A percentile compares a stretch with the other conserved stretches of the same genome.
phyloP scores from a whole-genome alignment of 2,888 invertebrate genomes.

The Drosophila melanosoma region DNA sequence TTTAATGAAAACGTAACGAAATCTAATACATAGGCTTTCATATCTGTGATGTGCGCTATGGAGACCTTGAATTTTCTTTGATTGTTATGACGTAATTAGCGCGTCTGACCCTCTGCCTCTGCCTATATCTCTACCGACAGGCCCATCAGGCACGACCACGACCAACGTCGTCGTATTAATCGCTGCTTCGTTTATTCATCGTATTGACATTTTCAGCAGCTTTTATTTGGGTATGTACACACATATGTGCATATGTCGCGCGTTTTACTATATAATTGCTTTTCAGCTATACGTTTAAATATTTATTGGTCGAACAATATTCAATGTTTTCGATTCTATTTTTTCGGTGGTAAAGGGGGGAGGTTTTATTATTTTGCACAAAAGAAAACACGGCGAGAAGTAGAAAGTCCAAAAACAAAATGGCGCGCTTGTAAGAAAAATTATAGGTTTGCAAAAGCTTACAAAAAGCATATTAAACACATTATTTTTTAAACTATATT shows the following conservation, averaged over 20 bases:
- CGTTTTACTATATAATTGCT: slow-evolving; percentile 53
- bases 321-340: slow-evolving; percentile 16
- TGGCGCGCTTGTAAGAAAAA: slow-evolving; percentile 72
- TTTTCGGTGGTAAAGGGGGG: slow-evolving; percentile 16
- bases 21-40: slow-evolving; percentile 73
- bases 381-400: slow-evolving; percentile 68
- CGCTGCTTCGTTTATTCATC: slow-evolving; percentile 77
- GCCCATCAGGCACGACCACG: slow-evolving; percentile 52
- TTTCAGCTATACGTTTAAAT: slow-evolving; percentile 4
- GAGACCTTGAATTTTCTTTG: slow-evolving; percentile 84
- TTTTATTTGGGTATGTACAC: slow-evolving; percentile 61
- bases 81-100: slow-evolving; percentile 84
- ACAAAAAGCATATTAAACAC: slow-evolving; percentile 12
- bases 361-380: slow-evolving; percentile 63
- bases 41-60: slow-evolving; percentile 54
- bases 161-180: slow-evolving; percentile 72
- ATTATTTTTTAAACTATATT: slow-evolving; percentile 16
- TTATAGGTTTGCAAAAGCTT: slow-evolving; percentile 54
- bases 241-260: slow-evolving; percentile 59
- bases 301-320: slow-evolving; percentile 7
- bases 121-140: background rate
- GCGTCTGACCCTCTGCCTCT: slow-evolving; percentile 64
- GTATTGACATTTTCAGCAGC: slow-evolving; percentile 77
- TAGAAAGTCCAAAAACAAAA: slow-evolving; percentile 75
- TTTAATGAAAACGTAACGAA: slow-evolving; percentile 78